phyloP scores from a whole-genome alignment of 1,140 invertebrate species.

The Zaprionus camerounensis region DNA sequence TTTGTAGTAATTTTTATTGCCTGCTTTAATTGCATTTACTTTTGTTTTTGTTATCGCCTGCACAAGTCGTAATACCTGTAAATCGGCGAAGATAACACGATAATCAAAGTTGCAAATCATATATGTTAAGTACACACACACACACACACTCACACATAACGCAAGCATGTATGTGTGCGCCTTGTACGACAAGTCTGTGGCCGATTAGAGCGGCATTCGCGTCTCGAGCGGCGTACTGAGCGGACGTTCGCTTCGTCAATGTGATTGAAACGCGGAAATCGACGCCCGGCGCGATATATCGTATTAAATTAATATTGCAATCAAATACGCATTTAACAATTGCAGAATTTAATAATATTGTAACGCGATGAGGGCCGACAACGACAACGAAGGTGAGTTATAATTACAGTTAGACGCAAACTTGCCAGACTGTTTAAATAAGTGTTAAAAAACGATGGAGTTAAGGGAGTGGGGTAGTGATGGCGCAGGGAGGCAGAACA shows the following conservation, averaged over 20 bases:
- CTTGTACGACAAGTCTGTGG: constrained; percentile 2
- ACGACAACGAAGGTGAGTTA: constrained; percentile 50
- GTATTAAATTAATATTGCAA: neutral
- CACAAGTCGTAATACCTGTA: constrained; percentile 29
- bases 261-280: constrained; percentile 38
- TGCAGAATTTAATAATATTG: neutral
- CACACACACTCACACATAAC: neutral
- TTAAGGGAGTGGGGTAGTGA: neutral
- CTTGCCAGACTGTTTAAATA: neutral
- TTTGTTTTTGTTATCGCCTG: constrained; percentile 30
- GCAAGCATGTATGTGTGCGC: neutral
- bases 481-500: neutral
- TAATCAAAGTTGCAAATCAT: constrained; percentile 58
- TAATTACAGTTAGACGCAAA: neutral
- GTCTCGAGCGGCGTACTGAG: constrained; percentile 59
- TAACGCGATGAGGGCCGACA: constrained; percentile 50
- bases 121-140: constrained; percentile 30
- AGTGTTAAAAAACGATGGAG: neutral
- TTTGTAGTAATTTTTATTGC: constrained; percentile 16
- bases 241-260: constrained; percentile 37
- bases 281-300: constrained; percentile 8
- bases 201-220: constrained; percentile 55
- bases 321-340: constrained; percentile 1
- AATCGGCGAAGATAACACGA: constrained; percentile 48
- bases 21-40: constrained; percentile 16